A percentile compares a stretch with the other conserved stretches of the same genome.
Evolutionary conservation across 2,888 invertebrate species (phyloP).

Genomic region (Phyto melanocephala): DNA sequence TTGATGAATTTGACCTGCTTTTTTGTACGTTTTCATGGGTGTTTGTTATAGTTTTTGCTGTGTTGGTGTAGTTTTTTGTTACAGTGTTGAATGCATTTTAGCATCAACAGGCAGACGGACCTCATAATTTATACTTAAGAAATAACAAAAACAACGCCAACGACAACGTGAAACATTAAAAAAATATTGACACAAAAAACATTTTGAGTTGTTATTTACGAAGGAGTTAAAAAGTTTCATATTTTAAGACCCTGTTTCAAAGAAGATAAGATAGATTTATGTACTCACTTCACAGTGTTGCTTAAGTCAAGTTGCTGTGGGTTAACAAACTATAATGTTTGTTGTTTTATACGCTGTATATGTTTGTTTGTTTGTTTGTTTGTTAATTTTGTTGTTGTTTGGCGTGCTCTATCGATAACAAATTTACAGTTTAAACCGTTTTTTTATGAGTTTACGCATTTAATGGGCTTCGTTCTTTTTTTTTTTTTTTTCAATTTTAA

Average conservation of each 20-base stretch:
- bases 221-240: slow-evolving; percentile 55
- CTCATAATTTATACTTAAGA: slow-evolving; percentile 1
- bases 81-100: neutral
- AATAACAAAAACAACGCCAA: slow-evolving; percentile 1
- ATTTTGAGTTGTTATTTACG: neutral
- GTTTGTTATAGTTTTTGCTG: neutral
- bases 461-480: slow-evolving; percentile 16
- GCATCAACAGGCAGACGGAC: neutral
- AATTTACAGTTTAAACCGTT: slow-evolving; percentile 20
- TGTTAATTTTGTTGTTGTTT: neutral
- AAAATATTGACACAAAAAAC: slow-evolving; percentile 26
- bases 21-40: slow-evolving; percentile 14
- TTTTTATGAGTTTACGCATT: slow-evolving; percentile 48
- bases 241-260: slow-evolving; percentile 49
- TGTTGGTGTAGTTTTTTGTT: slow-evolving; percentile 21
- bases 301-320: too few species aligned
- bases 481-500: neutral
- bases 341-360: too few species aligned
- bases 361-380: too few species aligned
- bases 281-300: neutral
- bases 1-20: slow-evolving; percentile 64
- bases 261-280: slow-evolving; percentile 35
- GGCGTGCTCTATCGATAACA: slow-evolving; percentile 25
- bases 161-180: slow-evolving; percentile 13
- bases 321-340: too few species aligned